Evolutionary conservation across 2,113 vertebrate species (phyloP), one percentile per base, ranked within the genome.

Genomic region (Pseudorectes ferrugineus): DNA sequence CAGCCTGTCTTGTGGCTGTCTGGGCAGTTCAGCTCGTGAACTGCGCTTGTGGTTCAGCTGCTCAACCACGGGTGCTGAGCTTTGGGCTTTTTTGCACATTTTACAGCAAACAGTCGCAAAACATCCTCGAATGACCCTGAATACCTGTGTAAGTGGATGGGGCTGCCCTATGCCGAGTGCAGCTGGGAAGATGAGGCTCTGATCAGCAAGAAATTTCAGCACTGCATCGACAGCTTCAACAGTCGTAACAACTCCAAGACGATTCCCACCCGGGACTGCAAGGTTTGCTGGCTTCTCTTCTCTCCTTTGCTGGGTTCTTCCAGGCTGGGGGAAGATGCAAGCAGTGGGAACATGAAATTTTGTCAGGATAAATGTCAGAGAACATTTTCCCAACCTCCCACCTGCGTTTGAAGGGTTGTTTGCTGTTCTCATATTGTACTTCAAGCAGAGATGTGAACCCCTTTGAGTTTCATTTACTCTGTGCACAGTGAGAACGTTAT

Each of bases 61-160:
- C 66, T 48, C n/a, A 72, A 38, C 74, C 74, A 8, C 61, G 42
- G 48, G 17, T 78, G 81, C 59, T 96, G 70, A 96, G 36, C 25
- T 94, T 22, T 95, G 58, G 22, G 9, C 26, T 85, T 93, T 77
- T 81, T 24, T 84, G 4, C 13, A 13, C 95, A 4, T 94, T 48
- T 85, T 93, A 54, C 74, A 99, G 99, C 98, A 89, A 99, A 99
- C 73, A 99, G 98, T 93, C 98, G 99, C 81, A 99, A 99, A 96
- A 97, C 98, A 11, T 97, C 98, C 63, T 99, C 99, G 1, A 98
- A 98, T 38, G 99, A 99, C 70, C 99, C 99, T 0, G 99, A 99
- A 57, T 99, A 99, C 91, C 96, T 99, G 1, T 99, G 99, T 89
- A 99, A 99, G 85, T 99, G 99, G 99, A 99, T 99, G 99, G 99